Evolutionary conservation across 2,888 invertebrate genomes (phyloP), one percentile per base, ranked within the genome.

Genomic region (Unio pictorum): DNA sequence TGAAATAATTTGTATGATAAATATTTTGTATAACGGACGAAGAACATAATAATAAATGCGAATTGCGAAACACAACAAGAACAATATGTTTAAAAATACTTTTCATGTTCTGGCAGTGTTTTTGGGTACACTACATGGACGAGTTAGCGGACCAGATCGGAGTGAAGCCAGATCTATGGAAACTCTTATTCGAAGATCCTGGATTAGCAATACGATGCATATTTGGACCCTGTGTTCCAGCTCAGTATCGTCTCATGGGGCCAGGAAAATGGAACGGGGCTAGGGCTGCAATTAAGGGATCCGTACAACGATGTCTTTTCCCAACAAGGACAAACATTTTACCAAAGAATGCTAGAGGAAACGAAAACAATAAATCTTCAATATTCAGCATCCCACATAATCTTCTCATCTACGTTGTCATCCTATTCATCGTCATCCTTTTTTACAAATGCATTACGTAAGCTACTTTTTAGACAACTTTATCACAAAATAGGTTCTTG

Each of bases 81-180:
- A 34, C 15, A 45, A 45, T 45, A 1, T 45, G 3, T 45, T 45
- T 3, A 45, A 45, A 15, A 45, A 2, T 15, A 45, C 45, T 3
- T 45, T 3, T 45, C 45, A 11, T 15, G 28, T 66, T 30, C 17
- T 80, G 80, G 55, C 81, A 88, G 88, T 86, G 87, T 18, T 87
- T 84, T 72, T 89, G 88, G 88, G 84, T 89, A 8, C 77, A 82
- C 3, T 86, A 86, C 74, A 89, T 89, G 89, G 89, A 89, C 74
- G 83, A 85, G 28, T 75, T 89, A 15, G 88, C 88, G 4, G 58
- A 68, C 6, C 69, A 84, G 66, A 81, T 88, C 34, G 87, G 87
- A 3, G 86, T 73, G 3, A 76, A 76, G 58, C 89, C 89, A 3
- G 72, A 84, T 66, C 61, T 89, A 20, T 66, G 68, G 60, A 61